Evolutionary conservation across 2,888 invertebrate genomes (phyloP), one percentile per base, ranked within the genome.

Genomic region (Tetheella fluctuosa): DNA sequence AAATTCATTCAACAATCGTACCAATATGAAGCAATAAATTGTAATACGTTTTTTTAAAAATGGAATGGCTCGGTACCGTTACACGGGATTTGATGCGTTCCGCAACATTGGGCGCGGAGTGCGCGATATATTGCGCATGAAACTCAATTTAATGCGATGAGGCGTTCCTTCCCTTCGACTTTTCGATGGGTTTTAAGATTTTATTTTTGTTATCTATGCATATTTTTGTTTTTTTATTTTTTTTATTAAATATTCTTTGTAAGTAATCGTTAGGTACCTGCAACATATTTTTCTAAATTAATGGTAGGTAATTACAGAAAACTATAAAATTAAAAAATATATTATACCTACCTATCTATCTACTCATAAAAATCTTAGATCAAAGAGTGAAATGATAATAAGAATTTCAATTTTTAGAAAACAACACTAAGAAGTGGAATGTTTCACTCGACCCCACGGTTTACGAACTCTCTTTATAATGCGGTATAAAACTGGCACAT

Each of bases 51-150:
- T 34, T 89, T 87, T 90, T 81, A 78, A 89, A 88, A 89, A 84
- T 82, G 84, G 81, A 76, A 76, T 80, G 78, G 4, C 55, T 17
- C 34, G 55, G 61, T 74, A 67, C 69, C 63, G 75, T 74, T 71
- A 68, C 68, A 76, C 68, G 68, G 67, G 76, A 85, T 87, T 86
- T 80, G 84, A 88, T 87, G 88, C 85, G 91, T 91, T 89, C 85
- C 89, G 86, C 81, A 72, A 88, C 91, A 90, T 91, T 91, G 86
- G 79, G 65, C 78, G 76, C 80, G 73, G 82, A 81, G 74, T 79
- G 76, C 70, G 79, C 83, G 81, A 83, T 87, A 86, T 86, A 88
- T 90, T 85, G 85, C 72, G 86, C 87, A 86, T 88, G 86, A 85
- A 88, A 89, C 81, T 80, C 66, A 79, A 86, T 85, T 83, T 83